Evolutionary conservation across 2,113 vertebrate genomes (phyloP).

Genomic region (Cephalopholis sonnerati): DNA sequence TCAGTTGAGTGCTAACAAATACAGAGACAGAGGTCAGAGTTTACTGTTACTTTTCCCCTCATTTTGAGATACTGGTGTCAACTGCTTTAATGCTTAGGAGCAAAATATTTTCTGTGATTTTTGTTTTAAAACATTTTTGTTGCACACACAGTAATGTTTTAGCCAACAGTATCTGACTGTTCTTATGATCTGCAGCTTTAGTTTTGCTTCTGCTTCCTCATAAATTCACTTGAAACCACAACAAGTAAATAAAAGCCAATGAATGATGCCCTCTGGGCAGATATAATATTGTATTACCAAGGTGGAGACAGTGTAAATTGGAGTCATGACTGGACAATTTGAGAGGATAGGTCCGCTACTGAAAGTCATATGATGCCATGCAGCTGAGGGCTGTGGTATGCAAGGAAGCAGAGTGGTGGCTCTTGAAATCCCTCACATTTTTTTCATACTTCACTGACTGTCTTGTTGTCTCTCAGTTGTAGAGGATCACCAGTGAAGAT

Average conservation of each 20-base stretch:
- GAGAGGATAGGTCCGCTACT: neutral
- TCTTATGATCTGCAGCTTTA: neutral
- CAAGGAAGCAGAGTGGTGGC: neutral
- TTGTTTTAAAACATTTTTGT: neutral
- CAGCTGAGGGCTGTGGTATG: conserved; percentile 1
- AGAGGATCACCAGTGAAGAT: conserved; percentile 75
- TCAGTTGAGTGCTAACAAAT: conserved; percentile 16
- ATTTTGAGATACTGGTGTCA: neutral
- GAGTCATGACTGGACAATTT: conserved; percentile 74
- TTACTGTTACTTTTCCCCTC: conserved; percentile 8
- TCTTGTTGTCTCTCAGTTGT: conserved; percentile 29
- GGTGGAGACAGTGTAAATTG: conserved; percentile 30
- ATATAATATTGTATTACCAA: neutral
- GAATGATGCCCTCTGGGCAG: neutral
- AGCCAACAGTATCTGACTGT: neutral
- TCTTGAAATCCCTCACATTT: neutral
- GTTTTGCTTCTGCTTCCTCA: conserved; percentile 46
- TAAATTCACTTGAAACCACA: conserved; percentile 10
- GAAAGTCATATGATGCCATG: conserved; percentile 65
- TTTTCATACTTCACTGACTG: neutral
- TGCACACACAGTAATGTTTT: neutral
- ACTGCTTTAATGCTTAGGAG: neutral
- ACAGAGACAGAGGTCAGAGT: neutral
- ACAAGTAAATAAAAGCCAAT: neutral
- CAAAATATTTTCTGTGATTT: neutral